Evolutionary conservation across 2,888 invertebrate species (phyloP).

Genomic region (Phlogophora meticulosa): DNA sequence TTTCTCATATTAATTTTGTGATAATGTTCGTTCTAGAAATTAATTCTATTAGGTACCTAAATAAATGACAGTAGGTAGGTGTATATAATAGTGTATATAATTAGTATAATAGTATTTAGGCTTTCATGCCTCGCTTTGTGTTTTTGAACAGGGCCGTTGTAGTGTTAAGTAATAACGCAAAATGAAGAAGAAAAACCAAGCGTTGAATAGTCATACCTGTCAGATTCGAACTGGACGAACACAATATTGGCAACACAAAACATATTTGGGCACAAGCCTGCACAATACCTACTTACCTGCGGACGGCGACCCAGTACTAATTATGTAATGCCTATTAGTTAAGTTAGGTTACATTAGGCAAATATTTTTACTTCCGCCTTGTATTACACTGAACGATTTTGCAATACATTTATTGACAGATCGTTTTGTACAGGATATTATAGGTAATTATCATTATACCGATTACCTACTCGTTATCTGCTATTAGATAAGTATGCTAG

Average conservation of each 20-base stretch:
- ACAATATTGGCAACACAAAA: neutral
- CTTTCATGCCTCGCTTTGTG: no score
- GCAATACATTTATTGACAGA: constrained; percentile 39
- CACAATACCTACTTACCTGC: neutral
- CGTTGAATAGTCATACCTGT: no score
- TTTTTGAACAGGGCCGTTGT: no score
- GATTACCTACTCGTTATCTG: neutral
- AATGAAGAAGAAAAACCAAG: no score
- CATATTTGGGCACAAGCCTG: constrained; percentile 6
- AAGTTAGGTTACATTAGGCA: constrained; percentile 44
- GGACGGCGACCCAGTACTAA: neutral
- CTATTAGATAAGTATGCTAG: constrained; percentile 10
- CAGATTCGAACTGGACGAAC: neutral
- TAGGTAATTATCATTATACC: constrained; percentile 13
- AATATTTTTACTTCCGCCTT: constrained; percentile 57
- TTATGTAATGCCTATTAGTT: constrained; percentile 45
- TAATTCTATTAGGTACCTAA: no score
- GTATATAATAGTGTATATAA: no score
- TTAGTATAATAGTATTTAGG: no score
- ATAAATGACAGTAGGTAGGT: no score
- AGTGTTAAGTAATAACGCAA: no score
- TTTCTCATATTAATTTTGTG: no score
- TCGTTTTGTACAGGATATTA: constrained; percentile 23
- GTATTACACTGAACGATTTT: constrained; percentile 38
- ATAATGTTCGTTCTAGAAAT: no score